A percentile compares a stretch with the other conserved stretches of the same genome.
phyloP scores from a whole-genome alignment of 2,888 invertebrate species.

The Bellardia pandia region DNA sequence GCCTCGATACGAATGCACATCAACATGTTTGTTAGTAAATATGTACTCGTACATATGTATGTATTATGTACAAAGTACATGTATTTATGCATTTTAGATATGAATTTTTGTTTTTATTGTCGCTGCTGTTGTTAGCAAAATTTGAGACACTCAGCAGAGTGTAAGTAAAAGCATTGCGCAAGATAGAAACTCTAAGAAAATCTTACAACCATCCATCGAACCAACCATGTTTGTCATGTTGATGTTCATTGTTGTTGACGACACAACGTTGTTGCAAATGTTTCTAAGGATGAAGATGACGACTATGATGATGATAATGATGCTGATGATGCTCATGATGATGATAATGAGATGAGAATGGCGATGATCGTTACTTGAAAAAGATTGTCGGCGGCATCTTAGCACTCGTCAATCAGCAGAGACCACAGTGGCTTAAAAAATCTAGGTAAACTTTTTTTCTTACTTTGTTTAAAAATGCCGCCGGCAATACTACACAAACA shows the following conservation, averaged over 20 bases:
- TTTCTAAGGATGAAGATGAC: constrained; percentile 35
- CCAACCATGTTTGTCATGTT: constrained; percentile 66
- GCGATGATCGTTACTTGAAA: constrained; percentile 64
- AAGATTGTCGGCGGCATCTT: constrained; percentile 71
- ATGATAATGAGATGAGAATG: constrained; percentile 27
- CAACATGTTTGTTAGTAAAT: not conserved
- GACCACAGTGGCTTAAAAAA: constrained; percentile 72
- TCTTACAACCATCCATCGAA: constrained; percentile 21
- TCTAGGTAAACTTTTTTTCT: constrained; percentile 61
- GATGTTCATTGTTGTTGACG: constrained; percentile 59
- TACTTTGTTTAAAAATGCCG: constrained; percentile 61
- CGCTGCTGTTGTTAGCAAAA: not conserved
- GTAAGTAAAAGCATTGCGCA: constrained; percentile 12
- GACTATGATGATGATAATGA: constrained; percentile 19
- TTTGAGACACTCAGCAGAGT: constrained; percentile 11
- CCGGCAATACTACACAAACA: constrained; percentile 41
- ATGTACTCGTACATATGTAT: not conserved
- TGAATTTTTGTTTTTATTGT: constrained; percentile 16
- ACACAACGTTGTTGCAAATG: constrained; percentile 19
- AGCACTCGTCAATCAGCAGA: constrained; percentile 72
- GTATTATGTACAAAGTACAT: constrained; percentile 3
- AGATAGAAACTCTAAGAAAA: constrained; percentile 25
- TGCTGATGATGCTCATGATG: constrained; percentile 14
- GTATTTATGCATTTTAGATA: constrained; percentile 41
- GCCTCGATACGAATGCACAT: constrained; percentile 15